A percentile compares a stretch with the other conserved stretches of the same genome.
These are phyloP conservation scores for Tyrannus savana DNA, from an alignment of 2,113 vertebrate genomes.

Conservation along the genomic window DNA sequence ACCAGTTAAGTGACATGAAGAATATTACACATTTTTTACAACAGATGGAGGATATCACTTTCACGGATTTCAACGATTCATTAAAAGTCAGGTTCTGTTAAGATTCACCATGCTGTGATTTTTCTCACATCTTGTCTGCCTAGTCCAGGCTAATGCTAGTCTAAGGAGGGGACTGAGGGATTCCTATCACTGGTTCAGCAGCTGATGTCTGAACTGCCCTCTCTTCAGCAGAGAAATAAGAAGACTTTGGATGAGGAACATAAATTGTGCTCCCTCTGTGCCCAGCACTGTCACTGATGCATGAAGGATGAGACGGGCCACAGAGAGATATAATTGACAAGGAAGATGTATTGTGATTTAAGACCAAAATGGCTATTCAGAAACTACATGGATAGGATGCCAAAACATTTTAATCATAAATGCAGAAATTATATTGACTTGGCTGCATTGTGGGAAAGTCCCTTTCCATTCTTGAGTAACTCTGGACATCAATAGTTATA, in stretches of 20 bases:
- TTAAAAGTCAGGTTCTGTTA: constrained; percentile 15
- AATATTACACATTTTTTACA: constrained; percentile 20
- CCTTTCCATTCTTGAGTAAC: not conserved
- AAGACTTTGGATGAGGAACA: not conserved
- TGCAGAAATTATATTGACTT: not conserved
- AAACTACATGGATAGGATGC: not conserved
- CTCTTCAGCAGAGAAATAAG: not conserved
- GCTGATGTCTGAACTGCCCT: not conserved
- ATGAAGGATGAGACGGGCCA: not conserved
- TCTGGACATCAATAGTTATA: not conserved
- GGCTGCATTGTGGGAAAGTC: not conserved
- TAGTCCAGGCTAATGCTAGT: not conserved
- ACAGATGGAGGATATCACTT: constrained; percentile 21
- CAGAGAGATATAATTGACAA: not conserved
- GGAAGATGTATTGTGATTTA: not conserved
- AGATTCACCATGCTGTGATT: not conserved
- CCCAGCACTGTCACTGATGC: not conserved
- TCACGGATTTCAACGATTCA: constrained; percentile 16
- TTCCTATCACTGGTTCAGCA: not conserved
- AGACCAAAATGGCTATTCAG: not conserved
- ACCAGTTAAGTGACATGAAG: constrained; percentile 23
- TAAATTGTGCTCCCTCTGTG: not conserved
- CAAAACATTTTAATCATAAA: not conserved
- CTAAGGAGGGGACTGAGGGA: not conserved
- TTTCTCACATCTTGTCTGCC: not conserved